Percentiles rank a stretch among this genome's conserved stretches.
phyloP scores from a whole-genome alignment of 2,888 invertebrate genomes.

The Cerastis rubricosa region DNA sequence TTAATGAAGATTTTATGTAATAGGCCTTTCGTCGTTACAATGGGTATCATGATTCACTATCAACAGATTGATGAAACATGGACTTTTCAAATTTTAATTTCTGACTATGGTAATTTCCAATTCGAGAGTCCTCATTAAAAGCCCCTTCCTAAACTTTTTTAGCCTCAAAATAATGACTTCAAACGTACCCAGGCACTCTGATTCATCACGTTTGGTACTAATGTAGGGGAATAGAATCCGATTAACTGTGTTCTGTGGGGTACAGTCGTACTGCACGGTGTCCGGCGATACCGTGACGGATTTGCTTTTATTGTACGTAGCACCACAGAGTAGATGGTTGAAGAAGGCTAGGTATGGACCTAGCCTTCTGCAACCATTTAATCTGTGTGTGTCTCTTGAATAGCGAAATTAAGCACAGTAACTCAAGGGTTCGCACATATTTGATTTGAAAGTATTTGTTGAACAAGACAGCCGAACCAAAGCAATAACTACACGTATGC shows the following conservation, averaged over 20 bases:
- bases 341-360: too few relatives aligned
- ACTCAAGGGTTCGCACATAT: neutral
- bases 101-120: neutral
- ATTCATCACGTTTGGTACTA: conserved; percentile 69
- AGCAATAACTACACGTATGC: neutral
- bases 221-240: conserved; percentile 77
- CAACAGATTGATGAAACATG: neutral
- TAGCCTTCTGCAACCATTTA: too few relatives aligned
- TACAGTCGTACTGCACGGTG: conserved; percentile 50
- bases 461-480: neutral
- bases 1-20: too few relatives aligned
- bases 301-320: conserved; percentile 62
- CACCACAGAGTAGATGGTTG: neutral
- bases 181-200: conserved; percentile 43
- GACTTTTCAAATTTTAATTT: neutral
- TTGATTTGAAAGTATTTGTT: neutral
- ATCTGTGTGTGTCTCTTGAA: too few relatives aligned
- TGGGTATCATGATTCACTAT: neutral
- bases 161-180: conserved; percentile 40
- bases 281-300: conserved; percentile 59
- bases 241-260: conserved; percentile 71
- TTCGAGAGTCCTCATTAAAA: neutral
- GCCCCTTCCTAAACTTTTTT: neutral
- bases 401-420: neutral
- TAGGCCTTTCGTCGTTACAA: too few relatives aligned